These are phyloP conservation scores for Dasypogon diadema DNA, from an alignment of 2,888 invertebrate genomes.

Conservation along the genomic window DNA sequence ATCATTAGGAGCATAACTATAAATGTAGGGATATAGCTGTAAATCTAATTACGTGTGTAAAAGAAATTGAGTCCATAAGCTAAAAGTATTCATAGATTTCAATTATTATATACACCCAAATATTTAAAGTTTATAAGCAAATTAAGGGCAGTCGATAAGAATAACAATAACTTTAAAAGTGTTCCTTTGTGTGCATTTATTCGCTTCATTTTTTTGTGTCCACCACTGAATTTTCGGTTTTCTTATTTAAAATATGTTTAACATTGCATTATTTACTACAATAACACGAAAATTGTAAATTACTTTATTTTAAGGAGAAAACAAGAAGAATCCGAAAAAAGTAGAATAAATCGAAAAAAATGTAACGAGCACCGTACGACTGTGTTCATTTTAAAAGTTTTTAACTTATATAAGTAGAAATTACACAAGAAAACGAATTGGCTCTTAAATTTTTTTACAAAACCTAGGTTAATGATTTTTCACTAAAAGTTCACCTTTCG, in stretches of 20 bases:
- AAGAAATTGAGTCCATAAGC: constrained; percentile 18
- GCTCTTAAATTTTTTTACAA: constrained; percentile 43
- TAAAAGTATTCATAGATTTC: constrained; percentile 38
- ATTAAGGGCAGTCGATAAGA: not conserved
- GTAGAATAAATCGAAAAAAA: not conserved
- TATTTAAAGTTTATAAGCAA: not conserved
- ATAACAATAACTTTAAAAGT: not conserved
- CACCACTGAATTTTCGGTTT: too few species aligned
- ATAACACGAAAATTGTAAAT: too few species aligned
- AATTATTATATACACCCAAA: constrained; percentile 39
- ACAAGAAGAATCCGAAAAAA: not conserved
- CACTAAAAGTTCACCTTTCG: constrained; percentile 24
- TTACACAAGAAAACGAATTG: constrained; percentile 39
- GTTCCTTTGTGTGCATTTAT: not conserved
- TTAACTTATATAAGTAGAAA: constrained; percentile 32
- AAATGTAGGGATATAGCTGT: constrained; percentile 17
- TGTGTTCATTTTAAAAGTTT: constrained; percentile 44
- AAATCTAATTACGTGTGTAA: constrained; percentile 1
- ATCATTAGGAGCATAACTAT: constrained; percentile 19
- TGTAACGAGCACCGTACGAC: constrained; percentile 34
- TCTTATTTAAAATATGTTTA: too few species aligned
- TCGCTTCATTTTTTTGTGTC: too few species aligned
- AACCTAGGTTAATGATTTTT: constrained; percentile 34
- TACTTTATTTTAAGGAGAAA: not conserved
- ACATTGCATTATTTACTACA: too few species aligned